Evolutionary conservation across 2,888 invertebrate genomes (phyloP).

Genomic region (Pinctada fucata): DNA sequence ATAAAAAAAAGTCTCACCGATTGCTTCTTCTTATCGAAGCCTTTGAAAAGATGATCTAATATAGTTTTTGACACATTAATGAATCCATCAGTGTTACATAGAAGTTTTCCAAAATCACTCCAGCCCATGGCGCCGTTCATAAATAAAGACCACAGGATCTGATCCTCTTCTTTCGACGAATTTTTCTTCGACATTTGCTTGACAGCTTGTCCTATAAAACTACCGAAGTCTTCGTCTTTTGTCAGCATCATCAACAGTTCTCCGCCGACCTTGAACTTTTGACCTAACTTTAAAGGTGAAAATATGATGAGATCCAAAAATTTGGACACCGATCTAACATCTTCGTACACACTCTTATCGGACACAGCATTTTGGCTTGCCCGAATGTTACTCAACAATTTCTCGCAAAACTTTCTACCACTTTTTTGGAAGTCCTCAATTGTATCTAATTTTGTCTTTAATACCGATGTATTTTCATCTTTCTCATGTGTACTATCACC

Average conservation of each 20-base stretch:
- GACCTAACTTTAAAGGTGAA: background rate
- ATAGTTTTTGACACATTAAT: background rate
- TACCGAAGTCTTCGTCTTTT: background rate
- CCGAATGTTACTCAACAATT: background rate
- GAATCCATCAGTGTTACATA: background rate
- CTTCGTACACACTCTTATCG: background rate
- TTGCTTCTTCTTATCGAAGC: background rate
- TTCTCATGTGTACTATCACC: no score
- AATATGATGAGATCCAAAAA: background rate
- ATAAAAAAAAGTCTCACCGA: background rate
- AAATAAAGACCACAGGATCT: conserved; percentile 14
- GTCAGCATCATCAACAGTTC: background rate
- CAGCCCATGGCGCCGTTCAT: conserved; percentile 7
- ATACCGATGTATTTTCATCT: background rate
- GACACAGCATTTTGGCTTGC: background rate
- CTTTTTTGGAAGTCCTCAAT: background rate
- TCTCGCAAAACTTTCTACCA: background rate
- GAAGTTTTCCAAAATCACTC: background rate
- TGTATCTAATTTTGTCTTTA: background rate
- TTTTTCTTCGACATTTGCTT: background rate
- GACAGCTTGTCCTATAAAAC: background rate
- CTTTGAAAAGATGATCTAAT: background rate
- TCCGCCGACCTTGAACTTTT: background rate
- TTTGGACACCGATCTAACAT: background rate
- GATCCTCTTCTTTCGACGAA: background rate